Base-by-base conservation (phyloP, 2,797 vertebrate species). In the Chromis chromis region DNA sequence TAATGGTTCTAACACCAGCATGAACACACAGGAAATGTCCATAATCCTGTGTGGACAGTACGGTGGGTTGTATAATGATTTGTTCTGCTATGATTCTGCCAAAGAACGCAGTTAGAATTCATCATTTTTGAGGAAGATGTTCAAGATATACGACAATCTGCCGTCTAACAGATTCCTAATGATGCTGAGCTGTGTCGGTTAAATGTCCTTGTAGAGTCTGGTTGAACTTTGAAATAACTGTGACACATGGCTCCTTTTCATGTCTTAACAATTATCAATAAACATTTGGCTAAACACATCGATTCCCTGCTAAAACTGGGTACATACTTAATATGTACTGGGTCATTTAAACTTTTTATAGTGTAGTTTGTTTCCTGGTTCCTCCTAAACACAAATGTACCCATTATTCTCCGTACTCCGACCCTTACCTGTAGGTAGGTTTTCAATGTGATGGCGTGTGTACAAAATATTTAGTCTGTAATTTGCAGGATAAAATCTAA, bases 401-500 rank as follows among this genome's bases (percentile, higher is more conserved):
- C 16, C 7, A 54, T 28, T 25, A 8, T 53, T 53, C 54, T 31
- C 16, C 4, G 9, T 11, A 55, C 12, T 19, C 21, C 19, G n/a
- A n/a, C 46, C 46, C 3, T 49, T 49, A 49, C 46, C 33, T 36
- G 33, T 36, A 11, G 33, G 33, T 36, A 11, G 33, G 9, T 11
- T 36, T 10, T 36, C 33, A 3, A 36, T 11, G 9, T 36, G 33
- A 36, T 36, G 33, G 46, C 7, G 24, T 42, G 4, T 25, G 48
- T 36, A 40, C 9, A 46, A 59, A 68, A 61, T 21, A 57, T 52
- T 10, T 22, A 24, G 13, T 16, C 25, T 39, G 39, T 40, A 5
- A 65, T 67, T 67, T 5, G 3, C 14, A 16, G 22, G 36, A 28
- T 68, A 24, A 22, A 46, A 74, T 70, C 16, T 14, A 13, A 76